A percentile compares a stretch with the other conserved stretches of the same genome.
Evolutionary conservation across 2,113 vertebrate genomes (phyloP).

Genomic region (Zapornia atra): DNA sequence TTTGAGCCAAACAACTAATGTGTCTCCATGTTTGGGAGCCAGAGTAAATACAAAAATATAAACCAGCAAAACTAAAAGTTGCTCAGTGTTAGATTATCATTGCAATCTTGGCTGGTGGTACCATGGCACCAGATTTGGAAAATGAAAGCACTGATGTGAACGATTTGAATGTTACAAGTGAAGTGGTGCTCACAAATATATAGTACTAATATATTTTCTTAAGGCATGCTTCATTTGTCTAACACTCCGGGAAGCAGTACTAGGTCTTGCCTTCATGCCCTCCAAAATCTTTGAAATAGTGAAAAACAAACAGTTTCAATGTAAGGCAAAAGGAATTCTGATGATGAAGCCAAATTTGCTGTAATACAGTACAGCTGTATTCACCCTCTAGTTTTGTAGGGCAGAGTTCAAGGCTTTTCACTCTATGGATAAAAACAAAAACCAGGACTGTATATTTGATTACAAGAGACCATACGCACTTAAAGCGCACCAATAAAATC

Average conservation of each 20-base stretch:
- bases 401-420: slow-evolving; percentile 2
- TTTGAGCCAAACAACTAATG: background rate
- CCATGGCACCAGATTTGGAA: background rate
- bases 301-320: slow-evolving; percentile 19
- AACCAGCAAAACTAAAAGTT: background rate
- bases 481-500: accelerated
- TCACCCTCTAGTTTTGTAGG: slow-evolving; percentile 8
- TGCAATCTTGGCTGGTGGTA: background rate
- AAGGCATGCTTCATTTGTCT: background rate
- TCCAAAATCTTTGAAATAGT: slow-evolving; percentile 15
- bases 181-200: background rate
- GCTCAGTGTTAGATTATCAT: background rate
- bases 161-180: background rate
- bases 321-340: slow-evolving; percentile 47
- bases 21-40: background rate
- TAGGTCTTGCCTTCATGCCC: slow-evolving; percentile 4
- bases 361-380: slow-evolving; percentile 36
- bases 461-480: accelerated
- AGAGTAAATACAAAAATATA: background rate
- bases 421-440: background rate
- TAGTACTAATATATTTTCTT: background rate
- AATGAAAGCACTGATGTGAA: background rate
- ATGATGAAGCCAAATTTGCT: background rate
- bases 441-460: background rate
- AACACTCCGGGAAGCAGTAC: background rate